Percentiles rank a stretch among this genome's conserved stretches.
Conservation (phyloP, 2,888 invertebrate genomes). For the Lysandra bellargus region DNA sequence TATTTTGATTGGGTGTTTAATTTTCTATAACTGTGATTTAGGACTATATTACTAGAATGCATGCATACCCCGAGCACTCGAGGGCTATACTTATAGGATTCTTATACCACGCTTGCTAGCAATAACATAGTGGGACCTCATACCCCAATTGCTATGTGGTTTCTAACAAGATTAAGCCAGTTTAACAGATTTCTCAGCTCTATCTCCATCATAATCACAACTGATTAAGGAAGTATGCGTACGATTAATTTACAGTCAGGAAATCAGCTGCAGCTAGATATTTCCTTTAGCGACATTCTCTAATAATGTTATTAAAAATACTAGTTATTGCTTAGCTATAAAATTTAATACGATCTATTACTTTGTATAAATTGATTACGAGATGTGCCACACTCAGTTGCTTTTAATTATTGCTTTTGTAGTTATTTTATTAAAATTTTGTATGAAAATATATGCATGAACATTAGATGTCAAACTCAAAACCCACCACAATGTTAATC, state of each 20-base stretch:
- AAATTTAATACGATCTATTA: neutral
- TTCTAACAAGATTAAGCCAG: neutral
- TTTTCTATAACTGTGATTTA: neutral
- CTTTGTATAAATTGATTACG: neutral
- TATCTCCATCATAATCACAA: neutral
- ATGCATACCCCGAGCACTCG: neutral
- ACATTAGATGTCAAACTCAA: neutral
- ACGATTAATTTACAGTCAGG: neutral
- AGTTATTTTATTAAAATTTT: neutral
- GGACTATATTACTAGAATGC: neutral
- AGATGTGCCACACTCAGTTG: neutral
- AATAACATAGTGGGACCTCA: no score
- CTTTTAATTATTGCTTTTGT: neutral
- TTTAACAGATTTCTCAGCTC: neutral
- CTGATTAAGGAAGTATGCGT: neutral
- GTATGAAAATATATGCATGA: neutral
- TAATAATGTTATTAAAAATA: slow-evolving; percentile 1
- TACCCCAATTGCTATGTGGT: no score
- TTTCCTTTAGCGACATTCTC: slow-evolving; percentile 10
- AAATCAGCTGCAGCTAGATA: neutral
- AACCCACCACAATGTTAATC: neutral
- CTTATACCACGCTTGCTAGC: no score
- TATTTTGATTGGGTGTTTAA: neutral
- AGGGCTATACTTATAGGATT: no score
- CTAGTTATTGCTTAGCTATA: neutral